Percentiles rank a stretch among this genome's conserved stretches.
phyloP scores from a whole-genome alignment of 2,888 invertebrate species.

The Catonia carolina region DNA sequence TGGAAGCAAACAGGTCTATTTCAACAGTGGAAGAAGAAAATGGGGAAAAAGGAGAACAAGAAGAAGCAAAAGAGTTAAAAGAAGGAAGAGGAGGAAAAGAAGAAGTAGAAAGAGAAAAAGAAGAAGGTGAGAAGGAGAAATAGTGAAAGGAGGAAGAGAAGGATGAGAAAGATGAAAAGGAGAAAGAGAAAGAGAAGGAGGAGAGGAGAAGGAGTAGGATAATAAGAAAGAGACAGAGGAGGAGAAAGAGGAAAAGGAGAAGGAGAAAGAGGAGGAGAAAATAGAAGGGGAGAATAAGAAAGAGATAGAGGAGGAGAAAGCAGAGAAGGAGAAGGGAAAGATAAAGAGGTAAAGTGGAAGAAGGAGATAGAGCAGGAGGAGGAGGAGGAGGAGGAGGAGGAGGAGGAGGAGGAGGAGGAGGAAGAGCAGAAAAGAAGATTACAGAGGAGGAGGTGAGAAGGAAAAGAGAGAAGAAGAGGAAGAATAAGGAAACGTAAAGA shows the following conservation, averaged over 20 bases:
- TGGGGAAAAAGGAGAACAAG: background rate
- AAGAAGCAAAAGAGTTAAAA: background rate
- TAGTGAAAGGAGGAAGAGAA: background rate
- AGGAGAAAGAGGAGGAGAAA: background rate
- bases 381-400: background rate
- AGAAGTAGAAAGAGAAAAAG: background rate
- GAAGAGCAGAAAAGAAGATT: background rate
- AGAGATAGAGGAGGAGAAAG: background rate
- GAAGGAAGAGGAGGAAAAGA: background rate
- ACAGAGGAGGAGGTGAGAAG: background rate
- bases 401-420: background rate
- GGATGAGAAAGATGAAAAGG: background rate
- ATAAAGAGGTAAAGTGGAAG: background rate
- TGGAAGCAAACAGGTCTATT: too few species aligned
- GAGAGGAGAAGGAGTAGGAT: background rate
- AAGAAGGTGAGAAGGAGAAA: background rate
- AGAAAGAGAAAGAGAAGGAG: background rate
- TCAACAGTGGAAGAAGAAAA: background rate
- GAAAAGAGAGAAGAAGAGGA: too few species aligned
- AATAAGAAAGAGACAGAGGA: background rate
- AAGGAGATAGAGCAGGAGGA: background rate
- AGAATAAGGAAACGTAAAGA: too few species aligned
- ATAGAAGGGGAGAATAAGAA: background rate
- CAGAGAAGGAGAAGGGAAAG: background rate
- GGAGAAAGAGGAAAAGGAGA: background rate